phyloP scores from a whole-genome alignment of 2,888 invertebrate genomes.

The Bhutanitis thaidina region DNA sequence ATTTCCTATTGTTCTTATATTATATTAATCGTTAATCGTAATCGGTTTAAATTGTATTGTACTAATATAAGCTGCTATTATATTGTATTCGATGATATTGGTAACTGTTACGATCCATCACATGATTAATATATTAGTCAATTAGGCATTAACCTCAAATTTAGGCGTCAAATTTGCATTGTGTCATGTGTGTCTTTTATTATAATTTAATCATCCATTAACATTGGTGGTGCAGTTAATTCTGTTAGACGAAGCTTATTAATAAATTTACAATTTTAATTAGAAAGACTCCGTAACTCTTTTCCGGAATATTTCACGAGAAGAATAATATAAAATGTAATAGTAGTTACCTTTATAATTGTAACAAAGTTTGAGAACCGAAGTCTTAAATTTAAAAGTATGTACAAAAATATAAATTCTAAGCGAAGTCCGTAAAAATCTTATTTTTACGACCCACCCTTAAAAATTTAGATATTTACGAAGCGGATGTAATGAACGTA shows the following conservation, averaged over 20 bases:
- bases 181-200: not conserved
- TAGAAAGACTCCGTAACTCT: no score
- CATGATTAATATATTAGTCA: not conserved
- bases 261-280: no score
- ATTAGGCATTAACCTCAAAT: constrained; percentile 4
- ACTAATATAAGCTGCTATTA: no score
- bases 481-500: constrained; percentile 24
- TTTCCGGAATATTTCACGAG: no score
- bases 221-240: not conserved
- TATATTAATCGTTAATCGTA: no score
- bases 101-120: constrained; percentile 1
- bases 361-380: not conserved
- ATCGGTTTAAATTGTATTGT: no score
- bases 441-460: constrained; percentile 18
- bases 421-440: constrained; percentile 10
- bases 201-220: not conserved
- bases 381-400: constrained; percentile 2
- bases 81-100: not conserved
- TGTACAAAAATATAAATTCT: constrained; percentile 11
- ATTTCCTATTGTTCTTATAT: no score
- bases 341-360: not conserved
- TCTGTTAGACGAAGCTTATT: not conserved
- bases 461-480: constrained; percentile 14
- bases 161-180: not conserved
- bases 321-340: no score